Evolutionary conservation across 2,888 invertebrate species (phyloP).

Genomic region (Microchrysa polita): DNA sequence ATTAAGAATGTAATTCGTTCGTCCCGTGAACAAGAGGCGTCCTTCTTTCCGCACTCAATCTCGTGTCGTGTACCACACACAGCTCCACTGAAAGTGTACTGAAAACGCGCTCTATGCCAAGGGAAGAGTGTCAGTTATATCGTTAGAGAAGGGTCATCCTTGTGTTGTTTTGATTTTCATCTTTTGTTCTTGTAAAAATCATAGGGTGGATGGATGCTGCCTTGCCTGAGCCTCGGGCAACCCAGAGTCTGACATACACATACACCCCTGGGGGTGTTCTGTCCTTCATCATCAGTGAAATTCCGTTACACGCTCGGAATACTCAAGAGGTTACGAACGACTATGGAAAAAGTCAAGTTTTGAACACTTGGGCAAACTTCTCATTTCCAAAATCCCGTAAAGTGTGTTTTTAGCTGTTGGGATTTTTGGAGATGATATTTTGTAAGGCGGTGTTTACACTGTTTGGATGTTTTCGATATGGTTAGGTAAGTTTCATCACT

Average conservation of each 20-base stretch:
- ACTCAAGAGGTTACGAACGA: slow-evolving; percentile 12
- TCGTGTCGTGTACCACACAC: no score
- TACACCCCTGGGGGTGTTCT: slow-evolving; percentile 11
- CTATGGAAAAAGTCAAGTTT: background rate
- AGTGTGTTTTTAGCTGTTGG: slow-evolving; percentile 12
- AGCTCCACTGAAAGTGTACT: no score
- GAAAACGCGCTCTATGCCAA: no score
- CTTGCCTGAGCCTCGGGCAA: background rate
- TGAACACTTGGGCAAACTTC: slow-evolving; percentile 25
- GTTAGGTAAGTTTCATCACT: no score
- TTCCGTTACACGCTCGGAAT: slow-evolving; percentile 41
- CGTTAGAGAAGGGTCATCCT: slow-evolving; percentile 41
- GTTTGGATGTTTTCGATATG: no score
- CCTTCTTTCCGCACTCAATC: background rate
- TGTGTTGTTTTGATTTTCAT: slow-evolving; percentile 39
- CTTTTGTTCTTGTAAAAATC: slow-evolving; percentile 38
- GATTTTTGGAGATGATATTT: background rate
- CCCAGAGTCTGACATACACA: slow-evolving; percentile 17
- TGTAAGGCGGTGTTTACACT: background rate
- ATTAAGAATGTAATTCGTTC: slow-evolving; percentile 17
- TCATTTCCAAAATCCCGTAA: slow-evolving; percentile 25
- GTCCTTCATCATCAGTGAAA: slow-evolving; percentile 22
- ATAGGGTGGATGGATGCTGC: no score
- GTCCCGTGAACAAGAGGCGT: slow-evolving; percentile 8
- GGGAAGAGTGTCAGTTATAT: slow-evolving; percentile 18